Conservation (phyloP, 2,113 vertebrate species). For the Gadus chalcogrammus region DNA sequence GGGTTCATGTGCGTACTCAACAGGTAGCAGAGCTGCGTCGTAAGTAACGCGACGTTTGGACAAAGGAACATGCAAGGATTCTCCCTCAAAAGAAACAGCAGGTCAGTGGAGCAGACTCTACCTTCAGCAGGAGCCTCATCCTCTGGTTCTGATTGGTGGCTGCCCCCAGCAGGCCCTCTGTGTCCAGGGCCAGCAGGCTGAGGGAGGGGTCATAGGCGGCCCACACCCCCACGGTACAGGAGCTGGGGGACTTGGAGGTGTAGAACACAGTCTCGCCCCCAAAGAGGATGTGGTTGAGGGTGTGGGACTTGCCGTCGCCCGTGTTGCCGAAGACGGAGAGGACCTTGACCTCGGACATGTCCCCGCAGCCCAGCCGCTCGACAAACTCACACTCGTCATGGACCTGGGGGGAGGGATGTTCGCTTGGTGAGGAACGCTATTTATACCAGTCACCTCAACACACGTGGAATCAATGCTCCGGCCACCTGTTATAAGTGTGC, state of each 20-base stretch:
- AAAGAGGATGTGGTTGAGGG: conserved; percentile 78
- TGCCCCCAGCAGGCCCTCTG: conserved; percentile 76
- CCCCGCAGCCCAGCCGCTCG: conserved; percentile 63
- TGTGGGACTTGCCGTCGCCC: conserved; percentile 82
- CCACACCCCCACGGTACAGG: conserved; percentile 81
- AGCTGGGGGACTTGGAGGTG: conserved; percentile 77
- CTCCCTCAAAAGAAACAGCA: too few species aligned
- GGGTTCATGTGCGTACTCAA: too few species aligned
- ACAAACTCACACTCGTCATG: conserved; percentile 63
- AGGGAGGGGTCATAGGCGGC: conserved; percentile 71
- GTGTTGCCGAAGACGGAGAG: conserved; percentile 83
- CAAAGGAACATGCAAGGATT: too few species aligned
- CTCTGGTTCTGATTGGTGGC: conserved; percentile 74
- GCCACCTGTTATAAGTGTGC: too few species aligned
- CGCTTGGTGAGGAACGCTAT: too few species aligned
- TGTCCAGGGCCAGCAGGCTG: conserved; percentile 73
- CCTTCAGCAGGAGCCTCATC: conserved; percentile 77
- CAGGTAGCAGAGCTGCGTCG: too few species aligned
- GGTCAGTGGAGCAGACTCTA: conserved; percentile 5
- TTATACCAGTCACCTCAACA: not conserved
- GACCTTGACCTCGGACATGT: conserved; percentile 71
- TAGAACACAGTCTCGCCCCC: conserved; percentile 66
- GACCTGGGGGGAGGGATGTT: conserved; percentile 53
- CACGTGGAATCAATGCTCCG: too few species aligned
- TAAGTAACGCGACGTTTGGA: too few species aligned